Percentiles rank a stretch among this genome's conserved stretches.
phyloP scores from a whole-genome alignment of 2,797 vertebrate genomes.

The Bufotes viridis region DNA sequence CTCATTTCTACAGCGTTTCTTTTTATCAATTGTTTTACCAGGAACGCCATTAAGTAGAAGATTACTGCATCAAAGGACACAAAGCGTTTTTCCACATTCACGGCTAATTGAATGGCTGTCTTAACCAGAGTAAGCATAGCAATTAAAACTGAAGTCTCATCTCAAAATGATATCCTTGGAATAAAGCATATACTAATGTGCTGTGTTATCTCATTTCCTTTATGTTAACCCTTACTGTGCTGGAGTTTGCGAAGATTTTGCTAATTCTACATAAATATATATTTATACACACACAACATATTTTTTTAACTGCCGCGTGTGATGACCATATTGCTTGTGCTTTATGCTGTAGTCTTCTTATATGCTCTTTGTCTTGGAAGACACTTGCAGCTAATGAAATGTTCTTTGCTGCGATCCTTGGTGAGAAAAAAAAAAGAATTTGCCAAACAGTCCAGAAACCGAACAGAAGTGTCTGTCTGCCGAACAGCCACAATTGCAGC shows the following conservation, averaged over 20 bases:
- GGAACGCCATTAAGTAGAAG: constrained; percentile 42
- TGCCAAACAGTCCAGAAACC: neutral
- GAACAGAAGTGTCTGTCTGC: neutral
- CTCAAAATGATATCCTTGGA: constrained; percentile 45
- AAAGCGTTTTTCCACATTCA: constrained; percentile 32
- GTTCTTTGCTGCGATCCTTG: neutral
- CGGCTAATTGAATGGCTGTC: constrained; percentile 39
- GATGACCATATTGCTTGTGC: neutral
- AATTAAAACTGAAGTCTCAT: constrained; percentile 50
- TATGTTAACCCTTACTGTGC: neutral
- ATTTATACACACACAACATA: neutral
- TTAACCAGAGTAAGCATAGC: constrained; percentile 26
- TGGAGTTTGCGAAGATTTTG: neutral
- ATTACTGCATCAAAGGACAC: constrained; percentile 23
- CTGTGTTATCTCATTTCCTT: constrained; percentile 26
- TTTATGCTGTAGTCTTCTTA: neutral
- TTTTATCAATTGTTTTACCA: constrained; percentile 31
- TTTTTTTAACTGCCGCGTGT: neutral
- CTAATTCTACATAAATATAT: neutral
- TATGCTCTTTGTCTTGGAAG: neutral
- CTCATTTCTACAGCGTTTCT: constrained; percentile 7
- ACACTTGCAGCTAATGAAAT: constrained; percentile 22
- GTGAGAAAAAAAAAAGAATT: neutral
- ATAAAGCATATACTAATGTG: constrained; percentile 44
- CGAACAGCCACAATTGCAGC: neutral